Evolutionary conservation across 2,888 invertebrate genomes (phyloP).

Genomic region (Erannis defoliaria): DNA sequence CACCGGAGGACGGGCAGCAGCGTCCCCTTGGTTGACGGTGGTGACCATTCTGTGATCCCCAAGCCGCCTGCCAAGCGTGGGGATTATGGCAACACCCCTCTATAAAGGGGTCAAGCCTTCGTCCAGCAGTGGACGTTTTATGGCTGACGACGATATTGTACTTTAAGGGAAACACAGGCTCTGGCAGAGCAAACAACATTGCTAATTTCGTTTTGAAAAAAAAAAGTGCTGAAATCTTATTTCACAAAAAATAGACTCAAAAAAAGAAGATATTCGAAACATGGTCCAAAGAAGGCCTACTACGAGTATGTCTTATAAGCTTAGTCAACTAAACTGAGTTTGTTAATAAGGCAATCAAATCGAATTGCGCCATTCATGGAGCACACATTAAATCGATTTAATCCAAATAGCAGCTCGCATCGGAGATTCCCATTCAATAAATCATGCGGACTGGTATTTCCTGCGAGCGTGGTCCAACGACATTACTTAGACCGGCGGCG

Average conservation of each 20-base stretch:
- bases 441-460: conserved; percentile 45
- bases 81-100: no score
- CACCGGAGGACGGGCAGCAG: no score
- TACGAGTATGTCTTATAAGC: neutral
- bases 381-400: conserved; percentile 14
- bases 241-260: neutral
- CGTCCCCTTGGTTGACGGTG: no score
- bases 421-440: conserved; percentile 46
- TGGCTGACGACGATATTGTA: no score
- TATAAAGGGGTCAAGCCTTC: no score
- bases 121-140: no score
- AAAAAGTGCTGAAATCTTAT: neutral
- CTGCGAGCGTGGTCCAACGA: conserved; percentile 36
- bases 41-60: no score
- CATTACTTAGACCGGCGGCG: conserved; percentile 29
- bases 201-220: no score
- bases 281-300: neutral
- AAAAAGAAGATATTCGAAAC: neutral
- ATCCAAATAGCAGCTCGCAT: conserved; percentile 23
- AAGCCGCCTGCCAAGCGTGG: no score
- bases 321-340: neutral
- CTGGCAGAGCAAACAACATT: no score
- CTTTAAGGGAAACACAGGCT: no score
- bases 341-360: neutral
- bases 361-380: neutral